Conservation (phyloP, 2,797 vertebrate species). For the Discoglossus pictus region DNA sequence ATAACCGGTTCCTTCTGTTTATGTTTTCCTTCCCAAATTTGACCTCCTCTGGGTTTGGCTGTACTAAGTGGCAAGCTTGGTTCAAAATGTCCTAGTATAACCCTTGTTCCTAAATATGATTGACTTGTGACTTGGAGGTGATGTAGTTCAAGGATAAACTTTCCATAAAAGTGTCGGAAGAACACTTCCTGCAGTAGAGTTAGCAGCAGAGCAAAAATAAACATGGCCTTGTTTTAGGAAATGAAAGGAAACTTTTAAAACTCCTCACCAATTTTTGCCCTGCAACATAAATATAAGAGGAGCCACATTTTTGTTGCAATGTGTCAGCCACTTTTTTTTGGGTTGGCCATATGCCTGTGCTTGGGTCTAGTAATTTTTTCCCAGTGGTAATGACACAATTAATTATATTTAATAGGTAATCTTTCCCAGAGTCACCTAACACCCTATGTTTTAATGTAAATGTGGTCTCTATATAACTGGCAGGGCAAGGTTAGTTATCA, state of each 20-base stretch:
- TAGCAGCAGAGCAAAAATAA: slow-evolving; percentile 20
- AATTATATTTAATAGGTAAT: slow-evolving; percentile 27
- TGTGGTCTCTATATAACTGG: not conserved
- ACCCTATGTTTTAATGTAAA: too few relatives aligned
- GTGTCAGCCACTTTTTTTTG: slow-evolving; percentile 17
- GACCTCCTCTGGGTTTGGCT: slow-evolving; percentile 16
- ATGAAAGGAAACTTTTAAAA: slow-evolving; percentile 1
- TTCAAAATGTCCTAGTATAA: slow-evolving; percentile 32
- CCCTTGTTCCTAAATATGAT: slow-evolving; percentile 7
- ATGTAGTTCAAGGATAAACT: slow-evolving; percentile 28
- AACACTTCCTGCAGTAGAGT: slow-evolving; percentile 27
- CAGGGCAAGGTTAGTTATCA: not conserved
- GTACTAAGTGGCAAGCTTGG: slow-evolving; percentile 1
- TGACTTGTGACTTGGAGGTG: slow-evolving; percentile 25
- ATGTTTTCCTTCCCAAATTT: not conserved
- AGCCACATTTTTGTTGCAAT: not conserved
- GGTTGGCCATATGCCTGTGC: slow-evolving; percentile 4
- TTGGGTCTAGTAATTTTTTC: slow-evolving; percentile 22
- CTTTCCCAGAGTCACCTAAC: slow-evolving; percentile 3
- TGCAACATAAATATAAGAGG: not conserved
- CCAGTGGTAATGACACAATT: slow-evolving; percentile 15
- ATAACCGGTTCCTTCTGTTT: not conserved
- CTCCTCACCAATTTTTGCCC: not conserved
- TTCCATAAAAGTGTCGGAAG: slow-evolving; percentile 22
- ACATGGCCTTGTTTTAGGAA: not conserved